Evolutionary conservation across 2,888 invertebrate species (phyloP), one percentile per base, ranked within the genome.

Genomic region (Caenorhabditis macrosperma): DNA sequence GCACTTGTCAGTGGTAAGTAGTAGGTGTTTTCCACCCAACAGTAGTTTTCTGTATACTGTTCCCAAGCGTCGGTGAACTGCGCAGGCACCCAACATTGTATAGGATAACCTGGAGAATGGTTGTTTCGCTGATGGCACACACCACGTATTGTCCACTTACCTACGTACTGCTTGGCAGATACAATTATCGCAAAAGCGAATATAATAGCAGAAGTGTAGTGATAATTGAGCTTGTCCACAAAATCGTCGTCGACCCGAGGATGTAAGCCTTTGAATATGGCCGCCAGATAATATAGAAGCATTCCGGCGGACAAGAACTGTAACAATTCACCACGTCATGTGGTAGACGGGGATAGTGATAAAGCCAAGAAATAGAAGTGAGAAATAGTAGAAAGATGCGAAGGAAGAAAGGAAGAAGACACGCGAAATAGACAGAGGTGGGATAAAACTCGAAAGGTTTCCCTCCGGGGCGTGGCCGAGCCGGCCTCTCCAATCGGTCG

Each of bases 11-110:
- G 89, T 46, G 92, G 91, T 30, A 92, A 89, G 86, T 91, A 92
- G 87, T 92, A 92, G 38, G 92, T 92, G 87, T 92, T 92, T 78
- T 92, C 91, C 55, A 92, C 92, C 92, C 92, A 92, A 86, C 92
- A 92, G 63, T 92, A 92, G 86, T 92, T 92, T 88, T 92, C 92
- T 69, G 92, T 92, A 89, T 92, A 92, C 84, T 92, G 92, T 85
- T 92, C 92, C 90, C 90, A 90, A 46, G 90, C 90, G 82, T 92
- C 92, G 61, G 92, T 91, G 88, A 92, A 92, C 86, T 92, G 92
- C 1, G 92, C 92, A 5, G 92, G 92, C 81, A 92, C 92, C 92
- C 92, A 92, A 77, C 90, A 90, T 76, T 90, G 90, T 76, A 90
- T 90, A 6, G 90, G 90, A 82, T 90, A 90, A 48, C 90, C 89